phyloP scores from a whole-genome alignment of 2,797 vertebrate genomes.

The Neostethus bicornis region DNA sequence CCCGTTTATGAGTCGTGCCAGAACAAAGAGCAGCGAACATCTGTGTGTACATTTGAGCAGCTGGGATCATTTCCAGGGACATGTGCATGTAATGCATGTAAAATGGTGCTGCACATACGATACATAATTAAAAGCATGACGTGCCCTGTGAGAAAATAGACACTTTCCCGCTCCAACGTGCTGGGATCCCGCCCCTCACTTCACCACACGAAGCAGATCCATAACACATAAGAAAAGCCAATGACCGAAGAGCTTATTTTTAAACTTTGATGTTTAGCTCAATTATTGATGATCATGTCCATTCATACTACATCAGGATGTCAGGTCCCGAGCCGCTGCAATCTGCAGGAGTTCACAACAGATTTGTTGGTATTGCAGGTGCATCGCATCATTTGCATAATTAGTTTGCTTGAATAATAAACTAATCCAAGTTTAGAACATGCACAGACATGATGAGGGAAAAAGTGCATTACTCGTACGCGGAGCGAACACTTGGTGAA shows the following conservation, averaged over 20 bases:
- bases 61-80: conserved; percentile 14
- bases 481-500: conserved; percentile 6
- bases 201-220: conserved; percentile 12
- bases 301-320: background rate
- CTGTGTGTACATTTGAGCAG: conserved; percentile 15
- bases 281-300: conserved; percentile 5
- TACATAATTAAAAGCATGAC: conserved; percentile 35
- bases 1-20: conserved; percentile 20
- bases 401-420: background rate
- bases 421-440: background rate
- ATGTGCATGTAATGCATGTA: conserved; percentile 18
- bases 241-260: conserved; percentile 17
- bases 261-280: background rate
- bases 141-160: conserved; percentile 7
- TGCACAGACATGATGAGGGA: background rate
- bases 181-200: conserved; percentile 19
- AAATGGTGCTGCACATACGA: conserved; percentile 22
- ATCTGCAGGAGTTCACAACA: background rate
- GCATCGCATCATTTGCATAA: background rate
- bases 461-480: background rate
- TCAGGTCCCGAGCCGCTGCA: background rate
- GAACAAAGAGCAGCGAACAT: background rate
- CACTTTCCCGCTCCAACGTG: conserved; percentile 17
- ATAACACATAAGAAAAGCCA: conserved; percentile 11
- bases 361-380: background rate